phyloP scores from a whole-genome alignment of 2,888 invertebrate genomes.

The Trisateles emortualis region DNA sequence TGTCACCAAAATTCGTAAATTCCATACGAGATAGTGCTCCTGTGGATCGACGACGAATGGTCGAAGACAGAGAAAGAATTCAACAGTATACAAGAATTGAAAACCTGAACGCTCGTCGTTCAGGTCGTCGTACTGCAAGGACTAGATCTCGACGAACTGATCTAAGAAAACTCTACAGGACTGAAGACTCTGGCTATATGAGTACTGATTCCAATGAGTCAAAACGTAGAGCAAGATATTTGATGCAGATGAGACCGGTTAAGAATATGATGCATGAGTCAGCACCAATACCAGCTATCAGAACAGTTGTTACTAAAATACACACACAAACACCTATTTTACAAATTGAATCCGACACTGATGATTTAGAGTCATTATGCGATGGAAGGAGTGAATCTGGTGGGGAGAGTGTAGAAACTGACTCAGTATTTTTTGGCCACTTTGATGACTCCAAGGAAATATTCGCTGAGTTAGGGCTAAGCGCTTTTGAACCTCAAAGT shows the following conservation, averaged over 20 bases:
- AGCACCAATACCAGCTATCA: conserved; percentile 49
- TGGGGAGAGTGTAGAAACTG: conserved; percentile 94
- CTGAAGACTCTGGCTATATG: conserved; percentile 93
- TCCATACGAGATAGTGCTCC: conserved; percentile 67
- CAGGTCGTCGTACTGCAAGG: conserved; percentile 74
- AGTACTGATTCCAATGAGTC: conserved; percentile 93
- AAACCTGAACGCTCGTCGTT: conserved; percentile 70
- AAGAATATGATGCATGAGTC: conserved; percentile 63
- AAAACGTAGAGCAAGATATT: conserved; percentile 78
- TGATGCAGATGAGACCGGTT: conserved; percentile 75
- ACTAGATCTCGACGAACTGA: conserved; percentile 77
- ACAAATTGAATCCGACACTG: conserved; percentile 87
- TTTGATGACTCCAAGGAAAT: conserved; percentile 83
- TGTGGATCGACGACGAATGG: conserved; percentile 66
- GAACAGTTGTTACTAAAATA: conserved; percentile 57
- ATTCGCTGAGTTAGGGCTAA: conserved; percentile 72
- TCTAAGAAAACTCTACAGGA: conserved; percentile 74
- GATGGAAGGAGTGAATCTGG: conserved; percentile 95
- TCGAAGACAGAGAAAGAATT: conserved; percentile 76
- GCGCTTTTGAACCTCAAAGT: conserved; percentile 61
- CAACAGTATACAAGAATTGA: conserved; percentile 68
- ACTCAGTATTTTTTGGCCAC: conserved; percentile 94
- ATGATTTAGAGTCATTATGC: conserved; percentile 91
- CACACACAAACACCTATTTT: conserved; percentile 61
- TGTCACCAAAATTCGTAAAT: conserved; percentile 61